A percentile compares a stretch with the other conserved stretches of the same genome.
phyloP scores from a whole-genome alignment of 2,113 vertebrate genomes.

The Tupaia chinensis region DNA sequence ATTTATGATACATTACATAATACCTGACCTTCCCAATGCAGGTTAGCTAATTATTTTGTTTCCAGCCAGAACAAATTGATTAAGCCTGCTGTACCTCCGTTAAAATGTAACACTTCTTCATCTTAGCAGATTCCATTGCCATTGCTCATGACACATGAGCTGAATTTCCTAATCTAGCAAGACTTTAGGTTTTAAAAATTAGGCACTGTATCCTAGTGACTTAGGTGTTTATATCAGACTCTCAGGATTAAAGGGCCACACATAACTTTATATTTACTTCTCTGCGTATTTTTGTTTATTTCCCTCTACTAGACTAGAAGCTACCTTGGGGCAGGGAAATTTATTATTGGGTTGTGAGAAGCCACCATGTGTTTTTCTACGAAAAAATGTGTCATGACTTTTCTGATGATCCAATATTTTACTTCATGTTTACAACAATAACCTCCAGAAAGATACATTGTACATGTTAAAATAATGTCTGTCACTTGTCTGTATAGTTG shows the following conservation, averaged over 20 bases:
- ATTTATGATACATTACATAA: conserved; percentile 61
- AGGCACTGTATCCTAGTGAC: not conserved
- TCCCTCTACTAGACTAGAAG: not conserved
- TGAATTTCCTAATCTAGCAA: conserved; percentile 54
- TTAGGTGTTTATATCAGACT: not conserved
- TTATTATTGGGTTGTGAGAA: not conserved
- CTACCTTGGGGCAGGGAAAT: not conserved
- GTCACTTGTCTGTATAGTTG: not conserved
- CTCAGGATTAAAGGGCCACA: conserved; percentile 7
- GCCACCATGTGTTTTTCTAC: too few relatives aligned
- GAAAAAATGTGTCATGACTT: too few relatives aligned
- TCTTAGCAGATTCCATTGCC: conserved; percentile 31
- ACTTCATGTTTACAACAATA: conserved; percentile 21
- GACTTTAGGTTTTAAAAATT: conserved; percentile 51
- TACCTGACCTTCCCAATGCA: conserved; percentile 66
- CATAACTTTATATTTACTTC: not conserved
- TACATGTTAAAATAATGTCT: not conserved
- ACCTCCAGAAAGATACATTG: not conserved
- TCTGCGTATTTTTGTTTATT: not conserved
- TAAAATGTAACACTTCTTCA: conserved; percentile 41
- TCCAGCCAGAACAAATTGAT: conserved; percentile 66
- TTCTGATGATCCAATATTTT: not conserved
- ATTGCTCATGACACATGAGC: conserved; percentile 55
- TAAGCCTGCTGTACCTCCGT: conserved; percentile 41
- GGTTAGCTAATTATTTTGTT: conserved; percentile 76